These are phyloP conservation scores for Laticauda colubrina DNA, from an alignment of 2,113 vertebrate species.

Conservation along the genomic window DNA sequence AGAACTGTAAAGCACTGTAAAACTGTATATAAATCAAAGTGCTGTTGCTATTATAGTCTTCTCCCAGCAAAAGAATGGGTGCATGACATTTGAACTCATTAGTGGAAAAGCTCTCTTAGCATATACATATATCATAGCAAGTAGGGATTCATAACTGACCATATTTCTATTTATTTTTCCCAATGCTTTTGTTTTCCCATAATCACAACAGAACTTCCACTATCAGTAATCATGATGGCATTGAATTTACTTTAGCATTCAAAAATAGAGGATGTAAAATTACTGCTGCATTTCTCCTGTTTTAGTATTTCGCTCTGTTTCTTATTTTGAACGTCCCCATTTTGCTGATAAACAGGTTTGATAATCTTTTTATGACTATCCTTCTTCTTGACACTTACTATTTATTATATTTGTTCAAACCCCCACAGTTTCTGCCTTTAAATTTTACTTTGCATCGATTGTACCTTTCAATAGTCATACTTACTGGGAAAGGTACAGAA, in stretches of 20 bases:
- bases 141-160: neutral
- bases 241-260: neutral
- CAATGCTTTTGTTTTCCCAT: neutral
- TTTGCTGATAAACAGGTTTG: conserved; percentile 3
- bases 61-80: neutral
- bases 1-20: too few species aligned
- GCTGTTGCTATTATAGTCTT: neutral
- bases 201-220: neutral
- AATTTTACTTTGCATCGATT: conserved; percentile 44
- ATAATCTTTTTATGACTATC: neutral
- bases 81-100: neutral
- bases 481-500: conserved; percentile 47
- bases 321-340: neutral
- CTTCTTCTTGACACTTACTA: neutral
- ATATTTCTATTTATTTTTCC: neutral
- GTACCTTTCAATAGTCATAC: conserved; percentile 32
- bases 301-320: neutral
- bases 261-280: neutral
- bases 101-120: neutral
- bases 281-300: conserved; percentile 15
- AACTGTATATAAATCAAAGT: too few species aligned
- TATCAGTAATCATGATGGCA: neutral
- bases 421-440: conserved; percentile 32
- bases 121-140: neutral
- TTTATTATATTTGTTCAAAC: conserved; percentile 28